Evolutionary conservation across 2,113 vertebrate genomes (phyloP), one percentile per base, ranked within the genome.

Genomic region (Megaleporinus macrocephalus): DNA sequence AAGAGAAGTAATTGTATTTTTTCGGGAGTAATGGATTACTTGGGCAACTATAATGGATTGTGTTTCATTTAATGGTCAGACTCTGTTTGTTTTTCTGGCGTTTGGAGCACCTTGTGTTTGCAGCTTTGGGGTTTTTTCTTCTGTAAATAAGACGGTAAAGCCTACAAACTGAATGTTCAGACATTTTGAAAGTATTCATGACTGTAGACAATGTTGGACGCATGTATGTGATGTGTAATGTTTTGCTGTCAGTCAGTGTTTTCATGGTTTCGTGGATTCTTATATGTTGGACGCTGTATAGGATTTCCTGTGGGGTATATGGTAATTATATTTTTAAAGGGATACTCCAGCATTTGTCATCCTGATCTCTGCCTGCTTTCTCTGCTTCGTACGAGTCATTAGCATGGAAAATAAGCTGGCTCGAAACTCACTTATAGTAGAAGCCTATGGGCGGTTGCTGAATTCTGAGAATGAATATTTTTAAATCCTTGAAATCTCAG

Each of bases 181-280:
- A 87, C 61, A 36, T 76, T 62, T 69, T 85, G 69, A 85, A 85
- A 85, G 86, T 87, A 82, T 77, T 55, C 59, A 80, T 79, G 72
- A 84, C 79, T 84, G 83, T 80, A 77, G 7, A 55, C 20, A 55
- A 29, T 65, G 30, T 59, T 65, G 24, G n/a, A 13, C 30, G 51
- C 80, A 69, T 57, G 29, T 69, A 53, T 81, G 41, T 24, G 36
- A 29, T 57, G 71, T 51, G 22, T 55, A 27, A 0, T 27, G 14
- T 26, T 61, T 26, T 24, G 57, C 13, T 4, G 20, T 41, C 33
- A 18, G 65, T 68, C 16, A n/a, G 14, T 0, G 3, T 70, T 41
- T 36, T 14, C 18, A 22, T 66, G 14, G 0, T 30, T 22, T 68
- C 30, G 65, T 36, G 33, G 33, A 12, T 68, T 36, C 65, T 61